Base-by-base conservation (phyloP, 1,140 invertebrate species). In the Apis laboriosa region DNA sequence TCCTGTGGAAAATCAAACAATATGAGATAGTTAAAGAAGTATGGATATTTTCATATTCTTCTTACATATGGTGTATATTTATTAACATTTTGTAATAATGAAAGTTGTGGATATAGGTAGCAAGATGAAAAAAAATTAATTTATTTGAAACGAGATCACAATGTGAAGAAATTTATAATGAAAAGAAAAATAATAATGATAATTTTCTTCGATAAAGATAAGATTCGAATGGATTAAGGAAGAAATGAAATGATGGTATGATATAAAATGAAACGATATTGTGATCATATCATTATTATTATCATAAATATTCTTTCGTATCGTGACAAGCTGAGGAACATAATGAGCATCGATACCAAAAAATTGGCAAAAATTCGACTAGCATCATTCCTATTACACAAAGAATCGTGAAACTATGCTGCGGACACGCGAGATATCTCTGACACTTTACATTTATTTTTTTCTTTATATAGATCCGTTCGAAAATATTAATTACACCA, bases 261-360 rank as follows among this genome's bases (percentile, higher is more conserved):
- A 60, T 53, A 76, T 21, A 28, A 66, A 55, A 77, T 60, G 72
- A 74, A 34, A 53, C 75, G 75, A 66, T 7, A 19, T 66, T 71
- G 19, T 63, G 67, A 21, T 86, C 60, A 56, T 74, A 87, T 75
- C 58, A 24, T 81, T 84, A 77, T 75, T 63, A 84, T 87, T 84
- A 74, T 84, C 70, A 86, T 77, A 84, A 84, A 77, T 84, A 79
- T 84, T 51, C 75, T 80, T 80, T 77, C 66, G 71, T 84, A 83
- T 63, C n/a, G 64, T 75, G 83, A 84, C 78, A 84, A 80, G 83
- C 78, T 80, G 78, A 84, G 83, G 78, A 84, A 84, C 78, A 80
- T 84, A 84, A 84, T 43, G 71, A 80, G 78, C 83, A 75, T 84
- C 71, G 82, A 80, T 84, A 84, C 77, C 82, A 84, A 77, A 83